Base-by-base conservation (phyloP, 2,888 invertebrate species). In the Cetonia aurata region DNA sequence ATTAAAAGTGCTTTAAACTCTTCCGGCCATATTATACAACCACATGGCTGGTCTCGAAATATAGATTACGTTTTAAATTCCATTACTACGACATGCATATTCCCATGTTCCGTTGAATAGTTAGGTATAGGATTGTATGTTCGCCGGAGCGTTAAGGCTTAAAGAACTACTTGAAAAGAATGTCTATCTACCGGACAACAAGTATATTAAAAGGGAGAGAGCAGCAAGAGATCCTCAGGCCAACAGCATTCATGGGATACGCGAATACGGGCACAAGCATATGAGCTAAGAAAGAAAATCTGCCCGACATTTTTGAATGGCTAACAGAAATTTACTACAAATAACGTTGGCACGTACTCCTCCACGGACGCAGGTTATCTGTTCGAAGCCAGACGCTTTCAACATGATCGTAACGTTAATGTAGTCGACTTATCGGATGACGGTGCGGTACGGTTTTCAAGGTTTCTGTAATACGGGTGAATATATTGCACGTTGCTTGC, bases 291-390 rank as follows among this genome's bases (percentile, higher is more conserved):
- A 12, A 37, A 33, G 52, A 50, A 65, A 52, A 52, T 50, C 62
- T 25, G 12, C 52, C 50, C n/a, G 12, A 50, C 50, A 37, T 37
- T 60, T 60, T 71, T 66, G 70, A 71, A 70, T 73, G 69, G 48
- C 73, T 75, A 75, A 75, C 75, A 72, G 71, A 75, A 75, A 75
- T 76, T 76, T 75, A 75, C 75, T 71, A 74, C 74, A 74, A 75
- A 76, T 76, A 75, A 75, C 73, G 70, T 71, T 66, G 67, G 68
- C 68, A 67, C 52, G 42, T 33, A 33, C 37, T 44, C 42, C 70
- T 73, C 69, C 66, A 71, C 60, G 50, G 33, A 31, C 12, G 37
- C 37, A 37, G 37, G 37, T 37, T 37, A 37, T 37, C 37, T 37
- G 10, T 8, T 37, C 71, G 60, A 65, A 71, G 57, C 62, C 74